Conservation (phyloP, 2,888 invertebrate species). For the Nemotelus nigrinus region DNA sequence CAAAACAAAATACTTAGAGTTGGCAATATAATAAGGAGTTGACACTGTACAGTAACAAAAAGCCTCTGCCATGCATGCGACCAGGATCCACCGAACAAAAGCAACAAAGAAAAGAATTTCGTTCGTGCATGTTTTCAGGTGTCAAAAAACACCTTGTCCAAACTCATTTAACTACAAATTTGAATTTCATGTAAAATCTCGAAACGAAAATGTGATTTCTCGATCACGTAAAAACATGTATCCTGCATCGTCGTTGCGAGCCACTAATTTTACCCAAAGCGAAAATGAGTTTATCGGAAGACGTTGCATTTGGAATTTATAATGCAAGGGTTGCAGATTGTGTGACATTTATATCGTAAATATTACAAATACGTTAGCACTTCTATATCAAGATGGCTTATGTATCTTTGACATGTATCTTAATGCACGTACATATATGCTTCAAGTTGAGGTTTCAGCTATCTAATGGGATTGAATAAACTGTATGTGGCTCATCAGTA, state of each 20-base stretch:
- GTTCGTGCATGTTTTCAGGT: slow-evolving; percentile 60
- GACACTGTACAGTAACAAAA: slow-evolving; percentile 10
- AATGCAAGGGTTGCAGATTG: too few relatives aligned
- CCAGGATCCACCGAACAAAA: background rate
- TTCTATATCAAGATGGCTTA: too few relatives aligned
- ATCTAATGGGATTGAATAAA: too few relatives aligned
- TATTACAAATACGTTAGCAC: too few relatives aligned
- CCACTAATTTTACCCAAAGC: too few relatives aligned
- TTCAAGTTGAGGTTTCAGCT: too few relatives aligned
- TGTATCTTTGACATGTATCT: too few relatives aligned
- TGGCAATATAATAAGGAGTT: slow-evolving; percentile 23
- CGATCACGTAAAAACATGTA: background rate
- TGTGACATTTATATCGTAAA: too few relatives aligned
- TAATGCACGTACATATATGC: too few relatives aligned
- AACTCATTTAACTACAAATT: slow-evolving; percentile 67
- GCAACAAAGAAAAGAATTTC: slow-evolving; percentile 31
- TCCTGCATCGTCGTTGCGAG: slow-evolving; percentile 1
- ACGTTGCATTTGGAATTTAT: too few relatives aligned
- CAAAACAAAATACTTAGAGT: slow-evolving; percentile 22
- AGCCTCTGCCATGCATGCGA: slow-evolving; percentile 12
- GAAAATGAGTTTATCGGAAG: too few relatives aligned
- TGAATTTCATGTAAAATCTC: slow-evolving; percentile 60
- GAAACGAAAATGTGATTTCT: slow-evolving; percentile 28
- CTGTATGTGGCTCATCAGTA: too few relatives aligned
- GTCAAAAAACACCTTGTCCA: slow-evolving; percentile 66